Evolutionary conservation across 2,888 invertebrate species (phyloP).

Genomic region (Phyllotreta cruciferae): DNA sequence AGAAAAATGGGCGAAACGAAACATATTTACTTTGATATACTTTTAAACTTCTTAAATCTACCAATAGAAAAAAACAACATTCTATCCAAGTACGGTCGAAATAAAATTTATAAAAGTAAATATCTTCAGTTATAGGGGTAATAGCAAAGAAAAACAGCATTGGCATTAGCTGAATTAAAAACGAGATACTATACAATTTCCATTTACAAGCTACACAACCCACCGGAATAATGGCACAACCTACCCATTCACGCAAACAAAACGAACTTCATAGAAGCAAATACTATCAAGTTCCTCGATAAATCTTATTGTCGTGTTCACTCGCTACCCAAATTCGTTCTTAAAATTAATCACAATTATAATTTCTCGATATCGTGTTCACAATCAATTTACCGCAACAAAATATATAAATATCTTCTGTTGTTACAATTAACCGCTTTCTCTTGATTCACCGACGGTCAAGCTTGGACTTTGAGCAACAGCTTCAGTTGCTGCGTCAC

Average conservation of each 20-base stretch:
- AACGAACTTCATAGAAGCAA: constrained; percentile 30
- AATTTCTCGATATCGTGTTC: constrained; percentile 46
- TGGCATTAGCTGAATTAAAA: too few relatives aligned
- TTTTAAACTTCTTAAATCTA: too few relatives aligned
- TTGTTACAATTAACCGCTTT: constrained; percentile 43
- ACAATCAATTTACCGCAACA: constrained; percentile 49
- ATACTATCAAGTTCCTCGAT: constrained; percentile 28
- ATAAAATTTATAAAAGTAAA: too few relatives aligned
- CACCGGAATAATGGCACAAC: constrained; percentile 9
- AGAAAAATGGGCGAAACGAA: neutral
- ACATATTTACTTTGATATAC: neutral
- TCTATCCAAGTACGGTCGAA: too few relatives aligned
- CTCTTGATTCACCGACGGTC: constrained; percentile 46
- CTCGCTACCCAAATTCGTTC: constrained; percentile 55
- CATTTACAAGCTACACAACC: too few relatives aligned
- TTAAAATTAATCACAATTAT: constrained; percentile 48
- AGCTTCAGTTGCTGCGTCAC: constrained; percentile 58
- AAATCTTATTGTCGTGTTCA: constrained; percentile 59
- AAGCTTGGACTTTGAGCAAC: constrained; percentile 60
- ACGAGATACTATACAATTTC: too few relatives aligned
- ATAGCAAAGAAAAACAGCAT: too few relatives aligned
- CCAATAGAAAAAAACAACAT: too few relatives aligned
- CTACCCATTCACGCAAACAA: constrained; percentile 13
- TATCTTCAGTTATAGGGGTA: too few relatives aligned
- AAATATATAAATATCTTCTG: constrained; percentile 54